A percentile compares a stretch with the other conserved stretches of the same genome.
Conservation (phyloP, 2,113 vertebrate species). For the Ursus arctos region DNA sequence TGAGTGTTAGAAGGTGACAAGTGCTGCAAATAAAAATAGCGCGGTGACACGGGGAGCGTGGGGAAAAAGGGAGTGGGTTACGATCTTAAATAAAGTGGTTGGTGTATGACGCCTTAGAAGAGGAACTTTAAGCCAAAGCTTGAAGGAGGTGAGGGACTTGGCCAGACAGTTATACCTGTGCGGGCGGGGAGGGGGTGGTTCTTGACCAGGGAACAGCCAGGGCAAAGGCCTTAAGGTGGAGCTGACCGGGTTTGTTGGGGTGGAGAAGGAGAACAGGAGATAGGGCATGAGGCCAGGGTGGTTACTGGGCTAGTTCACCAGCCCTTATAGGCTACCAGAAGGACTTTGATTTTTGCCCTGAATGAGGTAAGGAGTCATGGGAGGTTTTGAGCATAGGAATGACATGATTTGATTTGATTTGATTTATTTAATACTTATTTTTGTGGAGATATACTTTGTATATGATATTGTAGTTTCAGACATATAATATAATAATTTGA, state of each 20-base stretch:
- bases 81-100: background rate
- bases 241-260: background rate
- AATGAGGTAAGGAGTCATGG: background rate
- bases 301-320: background rate
- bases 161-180: background rate
- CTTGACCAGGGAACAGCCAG: background rate
- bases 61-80: background rate
- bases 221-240: background rate
- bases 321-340: background rate
- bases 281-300: background rate
- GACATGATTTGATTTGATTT: background rate
- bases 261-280: background rate
- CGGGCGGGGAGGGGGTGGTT: rapidly evolving
- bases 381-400: background rate
- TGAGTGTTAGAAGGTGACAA: background rate
- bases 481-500: background rate
- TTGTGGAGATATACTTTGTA: background rate
- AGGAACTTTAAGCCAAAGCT: background rate
- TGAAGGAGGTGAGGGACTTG: background rate
- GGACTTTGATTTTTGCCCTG: background rate
- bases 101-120: background rate
- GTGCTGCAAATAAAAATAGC: background rate
- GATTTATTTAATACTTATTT: background rate
- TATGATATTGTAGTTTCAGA: background rate
- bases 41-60: rapidly evolving